A percentile compares a stretch with the other conserved stretches of the same genome.
Conservation (phyloP, 2,888 invertebrate species). For the Sthenelais limicola region DNA sequence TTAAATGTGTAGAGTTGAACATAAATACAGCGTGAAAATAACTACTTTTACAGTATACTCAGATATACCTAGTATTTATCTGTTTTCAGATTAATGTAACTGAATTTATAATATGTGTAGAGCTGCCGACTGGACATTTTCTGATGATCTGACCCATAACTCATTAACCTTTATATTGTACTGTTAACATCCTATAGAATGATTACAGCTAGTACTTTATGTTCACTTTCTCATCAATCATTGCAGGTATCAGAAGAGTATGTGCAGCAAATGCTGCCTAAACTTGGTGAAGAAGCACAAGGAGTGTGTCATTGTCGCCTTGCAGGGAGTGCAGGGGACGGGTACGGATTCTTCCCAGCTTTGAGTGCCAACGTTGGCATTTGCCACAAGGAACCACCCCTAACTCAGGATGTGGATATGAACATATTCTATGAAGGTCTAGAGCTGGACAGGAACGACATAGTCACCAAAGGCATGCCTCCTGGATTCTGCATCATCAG, state of each 20-base stretch:
- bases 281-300: neutral
- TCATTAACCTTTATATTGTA: too few species aligned
- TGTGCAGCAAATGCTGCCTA: neutral
- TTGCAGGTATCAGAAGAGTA: slow-evolving; percentile 8
- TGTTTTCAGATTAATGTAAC: too few species aligned
- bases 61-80: too few species aligned
- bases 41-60: too few species aligned
- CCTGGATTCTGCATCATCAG: neutral
- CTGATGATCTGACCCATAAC: too few species aligned
- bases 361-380: neutral
- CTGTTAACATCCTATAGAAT: too few species aligned
- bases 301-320: slow-evolving; percentile 19
- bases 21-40: too few species aligned
- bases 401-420: slow-evolving; percentile 23
- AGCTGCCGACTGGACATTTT: too few species aligned
- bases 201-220: too few species aligned
- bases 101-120: too few species aligned
- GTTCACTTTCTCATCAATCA: too few species aligned
- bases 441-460: neutral
- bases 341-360: slow-evolving; percentile 20
- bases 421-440: slow-evolving; percentile 17
- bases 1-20: too few species aligned
- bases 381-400: neutral
- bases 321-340: slow-evolving; percentile 15
- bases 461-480: neutral